Evolutionary conservation across 2,888 invertebrate species (phyloP).

Genomic region (Carabus problematicus): DNA sequence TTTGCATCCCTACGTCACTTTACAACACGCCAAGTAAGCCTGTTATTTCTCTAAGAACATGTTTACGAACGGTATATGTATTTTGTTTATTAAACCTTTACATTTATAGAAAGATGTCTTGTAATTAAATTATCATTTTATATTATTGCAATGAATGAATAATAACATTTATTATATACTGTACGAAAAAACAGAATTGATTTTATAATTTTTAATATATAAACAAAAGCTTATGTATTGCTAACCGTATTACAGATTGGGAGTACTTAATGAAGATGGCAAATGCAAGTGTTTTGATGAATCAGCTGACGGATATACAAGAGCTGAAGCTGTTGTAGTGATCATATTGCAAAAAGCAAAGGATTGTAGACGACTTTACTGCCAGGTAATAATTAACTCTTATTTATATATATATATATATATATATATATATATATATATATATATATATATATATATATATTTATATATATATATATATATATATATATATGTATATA

Average conservation of each 20-base stretch:
- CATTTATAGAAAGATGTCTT: no score
- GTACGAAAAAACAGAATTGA: neutral
- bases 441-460: no score
- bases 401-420: neutral
- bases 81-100: neutral
- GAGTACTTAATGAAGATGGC: conserved; percentile 84
- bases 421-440: neutral
- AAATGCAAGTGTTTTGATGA: conserved; percentile 91
- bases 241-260: conserved; percentile 60
- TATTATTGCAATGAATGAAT: no score
- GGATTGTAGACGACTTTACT: conserved; percentile 62
- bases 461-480: no score
- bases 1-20: conserved; percentile 85
- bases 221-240: neutral
- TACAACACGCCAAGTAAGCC: conserved; percentile 80
- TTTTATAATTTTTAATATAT: neutral
- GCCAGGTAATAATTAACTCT: conserved; percentile 53
- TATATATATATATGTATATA: no score
- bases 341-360: conserved; percentile 74
- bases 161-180: no score
- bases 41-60: neutral
- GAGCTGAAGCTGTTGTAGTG: conserved; percentile 80
- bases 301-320: conserved; percentile 79
- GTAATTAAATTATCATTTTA: no score
- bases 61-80: neutral